phyloP scores from a whole-genome alignment of 1,140 invertebrate species.

The Meloidogyne chitwoodi region DNA sequence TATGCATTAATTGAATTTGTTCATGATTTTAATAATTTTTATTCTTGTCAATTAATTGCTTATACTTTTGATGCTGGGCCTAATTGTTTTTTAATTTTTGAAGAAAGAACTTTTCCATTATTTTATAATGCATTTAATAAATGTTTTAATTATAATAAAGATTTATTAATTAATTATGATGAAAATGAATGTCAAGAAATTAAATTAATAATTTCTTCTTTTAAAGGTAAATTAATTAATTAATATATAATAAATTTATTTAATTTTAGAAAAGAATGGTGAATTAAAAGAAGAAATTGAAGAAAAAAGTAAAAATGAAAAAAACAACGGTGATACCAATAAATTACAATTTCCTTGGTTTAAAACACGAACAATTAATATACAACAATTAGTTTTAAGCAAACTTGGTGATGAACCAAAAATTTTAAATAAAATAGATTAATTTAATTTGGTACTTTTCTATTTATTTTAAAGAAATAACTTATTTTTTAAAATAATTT shows the following conservation, averaged over 20 bases:
- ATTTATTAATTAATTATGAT: slow-evolving; percentile 11
- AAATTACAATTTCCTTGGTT: background rate
- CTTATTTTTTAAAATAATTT: too few species aligned
- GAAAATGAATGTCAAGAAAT: background rate
- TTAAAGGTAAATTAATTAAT: background rate
- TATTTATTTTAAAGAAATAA: too few species aligned
- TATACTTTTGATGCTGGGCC: slow-evolving; percentile 60
- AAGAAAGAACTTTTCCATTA: slow-evolving; percentile 13
- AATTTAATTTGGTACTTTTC: too few species aligned
- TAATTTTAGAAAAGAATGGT: background rate
- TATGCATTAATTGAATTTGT: slow-evolving; percentile 44
- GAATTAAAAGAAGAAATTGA: background rate
- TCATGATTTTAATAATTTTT: slow-evolving; percentile 46
- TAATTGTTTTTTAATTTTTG: slow-evolving; percentile 54
- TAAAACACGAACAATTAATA: background rate
- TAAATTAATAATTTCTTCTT: background rate
- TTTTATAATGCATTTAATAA: slow-evolving; percentile 17
- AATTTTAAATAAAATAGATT: too few species aligned
- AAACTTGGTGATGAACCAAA: background rate
- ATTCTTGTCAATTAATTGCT: slow-evolving; percentile 28
- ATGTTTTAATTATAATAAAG: slow-evolving; percentile 24
- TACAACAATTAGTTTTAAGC: background rate
- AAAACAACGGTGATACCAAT: too few species aligned
- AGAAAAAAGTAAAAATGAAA: background rate
- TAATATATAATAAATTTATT: background rate